phyloP scores from a whole-genome alignment of 2,113 vertebrate species.

The Pteropus alecto region DNA sequence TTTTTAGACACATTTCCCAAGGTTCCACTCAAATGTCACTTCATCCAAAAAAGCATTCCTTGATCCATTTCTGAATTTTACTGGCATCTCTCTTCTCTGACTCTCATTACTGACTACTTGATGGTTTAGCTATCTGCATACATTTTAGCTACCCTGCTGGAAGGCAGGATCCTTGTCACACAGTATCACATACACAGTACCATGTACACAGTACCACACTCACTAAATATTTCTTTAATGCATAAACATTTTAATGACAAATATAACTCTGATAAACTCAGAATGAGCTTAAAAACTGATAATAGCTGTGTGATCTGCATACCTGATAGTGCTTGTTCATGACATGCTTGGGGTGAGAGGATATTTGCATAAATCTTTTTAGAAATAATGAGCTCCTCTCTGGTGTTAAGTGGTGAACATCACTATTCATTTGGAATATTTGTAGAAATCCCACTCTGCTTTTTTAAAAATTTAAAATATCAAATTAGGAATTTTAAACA shows the following conservation, averaged over 20 bases:
- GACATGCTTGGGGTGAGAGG: background rate
- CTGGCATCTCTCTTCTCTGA: background rate
- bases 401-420: background rate
- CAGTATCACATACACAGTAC: background rate
- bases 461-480: slow-evolving; percentile 33
- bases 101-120: background rate
- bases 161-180: background rate
- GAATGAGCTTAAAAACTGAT: background rate
- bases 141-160: background rate
- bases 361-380: background rate
- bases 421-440: slow-evolving; percentile 13
- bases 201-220: background rate
- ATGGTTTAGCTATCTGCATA: background rate
- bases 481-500: background rate
- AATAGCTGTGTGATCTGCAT: slow-evolving; percentile 16
- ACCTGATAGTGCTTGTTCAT: background rate
- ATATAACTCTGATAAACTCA: slow-evolving; percentile 23
- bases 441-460: background rate
- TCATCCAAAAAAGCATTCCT: slow-evolving; percentile 31
- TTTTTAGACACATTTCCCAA: slow-evolving; percentile 24
- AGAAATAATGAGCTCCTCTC: slow-evolving; percentile 31
- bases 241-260: slow-evolving; percentile 13
- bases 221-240: slow-evolving; percentile 17
- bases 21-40: slow-evolving; percentile 12
- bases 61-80: slow-evolving; percentile 15